phyloP scores from a whole-genome alignment of 2,797 vertebrate genomes.

The Sebastes matsubarae region DNA sequence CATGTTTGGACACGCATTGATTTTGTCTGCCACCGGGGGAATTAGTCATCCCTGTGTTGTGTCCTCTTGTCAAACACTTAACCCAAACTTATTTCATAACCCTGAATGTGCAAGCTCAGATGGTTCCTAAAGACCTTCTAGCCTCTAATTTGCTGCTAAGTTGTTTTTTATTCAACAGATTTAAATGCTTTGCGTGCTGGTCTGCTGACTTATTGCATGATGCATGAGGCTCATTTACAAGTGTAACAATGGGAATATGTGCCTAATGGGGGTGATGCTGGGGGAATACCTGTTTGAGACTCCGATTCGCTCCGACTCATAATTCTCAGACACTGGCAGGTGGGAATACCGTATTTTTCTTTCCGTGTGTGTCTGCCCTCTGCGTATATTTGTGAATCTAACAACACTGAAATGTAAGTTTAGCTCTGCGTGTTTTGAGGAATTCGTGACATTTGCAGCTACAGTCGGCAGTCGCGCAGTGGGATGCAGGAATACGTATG shows the following conservation, averaged over 20 bases:
- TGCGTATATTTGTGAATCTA: not conserved
- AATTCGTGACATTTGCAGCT: conserved; percentile 34
- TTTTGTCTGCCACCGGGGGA: not conserved
- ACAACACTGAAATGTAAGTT: not conserved
- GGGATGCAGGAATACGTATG: not conserved
- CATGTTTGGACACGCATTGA: not conserved
- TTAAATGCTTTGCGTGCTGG: conserved; percentile 34
- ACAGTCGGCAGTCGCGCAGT: not conserved
- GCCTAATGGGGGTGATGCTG: conserved; percentile 40
- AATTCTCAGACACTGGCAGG: not conserved
- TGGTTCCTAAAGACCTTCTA: conserved; percentile 30
- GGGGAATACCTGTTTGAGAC: conserved; percentile 45
- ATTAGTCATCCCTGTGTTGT: conserved; percentile 14
- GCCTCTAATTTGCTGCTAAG: conserved; percentile 52
- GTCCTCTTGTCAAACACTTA: not conserved
- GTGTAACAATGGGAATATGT: conserved; percentile 48
- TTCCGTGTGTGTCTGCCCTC: not conserved
- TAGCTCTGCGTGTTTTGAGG: not conserved
- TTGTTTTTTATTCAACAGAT: conserved; percentile 59
- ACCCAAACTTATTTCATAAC: conserved; percentile 29
- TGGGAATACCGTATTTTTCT: not conserved
- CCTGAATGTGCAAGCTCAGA: not conserved
- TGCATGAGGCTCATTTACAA: conserved; percentile 68
- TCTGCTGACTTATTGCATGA: conserved; percentile 47
- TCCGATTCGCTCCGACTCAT: not conserved